Evolutionary conservation across 1,140 invertebrate genomes (phyloP), one percentile per base, ranked within the genome.

Genomic region (Maniola jurtina): DNA sequence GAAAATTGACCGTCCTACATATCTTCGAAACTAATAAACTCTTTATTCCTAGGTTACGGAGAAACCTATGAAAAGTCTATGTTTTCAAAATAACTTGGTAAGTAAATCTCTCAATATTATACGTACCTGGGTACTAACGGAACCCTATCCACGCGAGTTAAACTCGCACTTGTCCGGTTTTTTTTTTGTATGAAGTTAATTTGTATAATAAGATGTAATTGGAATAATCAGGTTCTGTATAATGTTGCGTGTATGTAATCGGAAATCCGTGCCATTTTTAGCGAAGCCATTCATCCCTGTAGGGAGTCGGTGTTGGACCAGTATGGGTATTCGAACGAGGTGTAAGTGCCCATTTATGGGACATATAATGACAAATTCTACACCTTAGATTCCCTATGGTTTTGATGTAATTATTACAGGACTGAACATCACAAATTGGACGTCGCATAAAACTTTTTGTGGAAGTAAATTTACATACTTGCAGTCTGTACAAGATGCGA

Each of bases 291-390:
- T 64, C 66, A 68, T 68, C 61, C 69, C 56, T 67, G 66, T 64
- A 64, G 64, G 61, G 66, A 68, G 34, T 64, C 61, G 48, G 60
- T 61, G 55, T 57, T 60, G 10, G 58, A 72, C 70, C 62, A 58
- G 66, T 70, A 63, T 66, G 48, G 67, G 45, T 62, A 70, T 71
- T 73, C 68, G 61, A 66, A 60, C 60, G 63, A 73, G 64, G 71
- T 70, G 71, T 73, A 64, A 62, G 25, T 55, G 15, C 10, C 71
- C 67, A 64, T 70, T 11, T 73, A 73, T 64, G 71, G 71, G 57
- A 65, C 61, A 73, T 73, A 73, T 73, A 73, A 73, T 73, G 71
- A 73, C 68, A 65, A 70, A 70, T 68, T 68, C 70, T 64, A 68
- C 58, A 66, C 64, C 55, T 66, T 48, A 59, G 63, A 64, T 63